phyloP scores from a whole-genome alignment of 2,113 vertebrate genomes.

The Indri indri region DNA sequence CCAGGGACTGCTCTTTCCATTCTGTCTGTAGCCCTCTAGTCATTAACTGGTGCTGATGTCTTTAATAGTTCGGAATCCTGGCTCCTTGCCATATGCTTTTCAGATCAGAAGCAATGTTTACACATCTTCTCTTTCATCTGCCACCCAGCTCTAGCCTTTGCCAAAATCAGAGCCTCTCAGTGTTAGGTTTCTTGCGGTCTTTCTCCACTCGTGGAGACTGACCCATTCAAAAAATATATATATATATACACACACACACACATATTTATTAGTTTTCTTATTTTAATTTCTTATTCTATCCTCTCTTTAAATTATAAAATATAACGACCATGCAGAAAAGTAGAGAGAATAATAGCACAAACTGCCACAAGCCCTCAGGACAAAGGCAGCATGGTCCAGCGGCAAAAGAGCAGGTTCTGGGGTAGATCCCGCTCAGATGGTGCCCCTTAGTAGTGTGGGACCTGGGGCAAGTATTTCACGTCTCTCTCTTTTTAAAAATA shows the following conservation, averaged over 20 bases:
- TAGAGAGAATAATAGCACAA: not conserved
- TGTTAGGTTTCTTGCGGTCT: not conserved
- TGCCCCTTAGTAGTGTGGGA: not conserved
- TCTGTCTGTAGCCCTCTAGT: not conserved
- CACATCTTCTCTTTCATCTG: not conserved
- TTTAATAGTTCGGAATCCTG: not conserved
- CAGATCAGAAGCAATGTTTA: slow-evolving; percentile 6
- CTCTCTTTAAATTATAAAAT: slow-evolving; percentile 15
- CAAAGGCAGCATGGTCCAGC: not conserved
- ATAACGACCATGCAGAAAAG: not conserved
- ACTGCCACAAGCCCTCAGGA: not conserved
- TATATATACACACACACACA: too few relatives aligned
- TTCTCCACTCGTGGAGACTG: too few relatives aligned
- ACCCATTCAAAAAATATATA: not conserved
- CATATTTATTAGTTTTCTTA: not conserved
- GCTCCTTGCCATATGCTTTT: not conserved
- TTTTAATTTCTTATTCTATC: not conserved
- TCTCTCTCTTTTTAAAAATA: not conserved
- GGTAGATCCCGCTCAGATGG: not conserved
- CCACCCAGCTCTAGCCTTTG: not conserved
- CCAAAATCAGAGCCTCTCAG: not conserved
- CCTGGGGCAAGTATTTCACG: not conserved
- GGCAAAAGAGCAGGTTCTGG: not conserved
- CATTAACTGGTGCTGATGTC: not conserved
- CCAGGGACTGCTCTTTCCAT: not conserved